Evolutionary conservation across 2,797 vertebrate genomes (phyloP).

Genomic region (Clamator glandarius): DNA sequence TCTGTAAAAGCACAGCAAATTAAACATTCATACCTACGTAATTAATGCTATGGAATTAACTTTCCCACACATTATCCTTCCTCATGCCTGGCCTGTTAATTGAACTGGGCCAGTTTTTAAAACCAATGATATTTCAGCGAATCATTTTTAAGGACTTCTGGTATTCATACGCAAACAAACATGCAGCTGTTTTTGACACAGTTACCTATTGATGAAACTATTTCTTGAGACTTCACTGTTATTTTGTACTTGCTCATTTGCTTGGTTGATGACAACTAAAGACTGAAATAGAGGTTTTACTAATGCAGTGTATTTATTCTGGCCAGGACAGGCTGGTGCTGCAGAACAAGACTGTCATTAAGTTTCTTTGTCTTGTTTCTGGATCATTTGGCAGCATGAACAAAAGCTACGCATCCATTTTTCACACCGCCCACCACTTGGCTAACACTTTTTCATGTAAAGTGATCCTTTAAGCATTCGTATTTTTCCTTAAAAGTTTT

Average conservation of each 20-base stretch:
- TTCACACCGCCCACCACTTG: background rate
- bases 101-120: background rate
- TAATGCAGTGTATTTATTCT: background rate
- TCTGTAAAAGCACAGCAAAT: background rate
- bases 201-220: background rate
- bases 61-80: background rate
- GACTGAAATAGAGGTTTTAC: constrained; percentile 15
- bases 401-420: background rate
- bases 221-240: background rate
- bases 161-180: background rate
- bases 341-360: background rate
- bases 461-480: fast-evolving
- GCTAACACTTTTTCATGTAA: background rate
- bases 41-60: background rate
- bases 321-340: background rate
- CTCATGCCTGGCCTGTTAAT: background rate
- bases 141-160: background rate
- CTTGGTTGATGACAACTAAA: background rate
- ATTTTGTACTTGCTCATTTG: background rate
- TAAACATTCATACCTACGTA: background rate
- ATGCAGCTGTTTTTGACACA: background rate
- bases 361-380: background rate
- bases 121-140: background rate
- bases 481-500: background rate
- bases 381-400: background rate